phyloP scores from a whole-genome alignment of 2,113 vertebrate species.

The Crotalus helleri region DNA sequence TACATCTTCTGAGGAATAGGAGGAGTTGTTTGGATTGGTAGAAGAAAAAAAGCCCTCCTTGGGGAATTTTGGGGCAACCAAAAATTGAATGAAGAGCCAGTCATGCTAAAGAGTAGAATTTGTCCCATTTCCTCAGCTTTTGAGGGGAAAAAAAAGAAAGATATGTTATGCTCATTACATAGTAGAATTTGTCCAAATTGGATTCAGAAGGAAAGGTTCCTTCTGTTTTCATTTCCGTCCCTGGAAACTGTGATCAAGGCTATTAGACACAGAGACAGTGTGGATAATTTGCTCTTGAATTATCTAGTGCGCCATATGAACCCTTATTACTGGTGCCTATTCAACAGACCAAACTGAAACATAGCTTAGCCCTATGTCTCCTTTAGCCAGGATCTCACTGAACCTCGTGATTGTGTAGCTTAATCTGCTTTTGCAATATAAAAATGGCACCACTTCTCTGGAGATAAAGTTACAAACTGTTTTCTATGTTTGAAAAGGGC shows the following conservation, averaged over 20 bases:
- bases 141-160: neutral
- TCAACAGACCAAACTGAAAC: neutral
- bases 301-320: neutral
- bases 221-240: neutral
- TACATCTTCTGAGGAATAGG: neutral
- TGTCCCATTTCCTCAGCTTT: neutral
- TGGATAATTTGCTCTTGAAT: neutral
- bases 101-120: neutral
- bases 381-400: neutral
- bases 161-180: neutral
- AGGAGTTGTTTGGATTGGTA: neutral
- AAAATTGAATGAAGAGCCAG: neutral
- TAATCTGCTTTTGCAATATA: neutral
- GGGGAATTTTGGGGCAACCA: neutral
- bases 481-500: neutral
- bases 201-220: neutral
- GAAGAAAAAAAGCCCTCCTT: neutral
- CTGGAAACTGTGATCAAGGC: neutral
- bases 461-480: neutral
- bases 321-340: neutral
- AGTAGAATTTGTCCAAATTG: neutral
- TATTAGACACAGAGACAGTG: neutral
- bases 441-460: neutral
- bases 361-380: neutral
- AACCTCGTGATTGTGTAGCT: neutral